phyloP scores from a whole-genome alignment of 2,797 vertebrate genomes.

The Amblyopsis hoosieri region DNA sequence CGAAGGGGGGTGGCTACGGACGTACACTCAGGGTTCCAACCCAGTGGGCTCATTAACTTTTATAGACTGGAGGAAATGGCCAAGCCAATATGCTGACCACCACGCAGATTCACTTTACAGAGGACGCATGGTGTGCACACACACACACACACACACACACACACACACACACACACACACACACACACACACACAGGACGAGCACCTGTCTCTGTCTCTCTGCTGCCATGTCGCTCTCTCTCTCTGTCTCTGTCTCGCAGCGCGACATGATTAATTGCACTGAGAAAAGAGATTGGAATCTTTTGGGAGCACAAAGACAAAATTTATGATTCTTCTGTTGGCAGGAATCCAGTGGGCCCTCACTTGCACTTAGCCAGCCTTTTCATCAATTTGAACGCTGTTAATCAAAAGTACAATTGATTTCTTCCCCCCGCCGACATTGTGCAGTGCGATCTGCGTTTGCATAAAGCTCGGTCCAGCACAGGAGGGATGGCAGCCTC shows the following conservation, averaged over 20 bases:
- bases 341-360: constrained; percentile 29
- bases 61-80: constrained; percentile 63
- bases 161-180: not conserved
- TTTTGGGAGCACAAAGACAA: constrained; percentile 34
- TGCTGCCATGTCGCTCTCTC: not conserved
- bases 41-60: constrained; percentile 64
- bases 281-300: constrained; percentile 23
- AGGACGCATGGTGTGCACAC: constrained; percentile 23
- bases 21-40: constrained; percentile 12
- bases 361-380: constrained; percentile 17
- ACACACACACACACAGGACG: not conserved
- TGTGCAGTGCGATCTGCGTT: constrained; percentile 15
- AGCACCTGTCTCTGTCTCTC: not conserved
- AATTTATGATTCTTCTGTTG: constrained; percentile 37
- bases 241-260: constrained; percentile 1
- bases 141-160: constrained; percentile 9
- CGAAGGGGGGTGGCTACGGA: no score
- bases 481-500: constrained; percentile 1
- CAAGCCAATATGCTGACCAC: constrained; percentile 62
- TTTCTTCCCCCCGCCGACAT: constrained; percentile 11
- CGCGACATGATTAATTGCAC: constrained; percentile 43
- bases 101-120: constrained; percentile 15
- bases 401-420: constrained; percentile 61
- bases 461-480: constrained; percentile 2
- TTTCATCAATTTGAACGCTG: constrained; percentile 55